Base-by-base conservation (phyloP, 2,888 invertebrate species). In the Hirudinaria manillensis region DNA sequence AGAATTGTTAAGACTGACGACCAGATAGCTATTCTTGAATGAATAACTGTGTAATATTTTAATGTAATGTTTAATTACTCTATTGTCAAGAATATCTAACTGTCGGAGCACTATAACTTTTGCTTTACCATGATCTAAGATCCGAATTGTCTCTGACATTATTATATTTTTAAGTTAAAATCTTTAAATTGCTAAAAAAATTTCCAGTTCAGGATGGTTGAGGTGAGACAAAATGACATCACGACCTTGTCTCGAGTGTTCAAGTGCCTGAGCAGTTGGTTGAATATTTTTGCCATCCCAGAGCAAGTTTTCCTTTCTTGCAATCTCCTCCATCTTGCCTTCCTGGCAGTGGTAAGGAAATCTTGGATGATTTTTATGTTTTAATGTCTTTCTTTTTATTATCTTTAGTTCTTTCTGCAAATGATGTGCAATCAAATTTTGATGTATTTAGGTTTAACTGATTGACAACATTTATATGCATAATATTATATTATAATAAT, bases 211-310 rank as follows among this genome's bases (percentile, higher is more conserved):
- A 89, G 91, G 81, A 92, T 92, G 82, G 86, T 92, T 78, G 89
- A 89, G 79, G 90, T 87, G 80, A 89, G 89, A 78, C 86, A 87
- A 27, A 89, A 89, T 77, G 91, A 91, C 83, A 75, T 79, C 4
- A 78, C 81, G 56, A 77, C 82, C 4, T 81, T 83, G 75, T 81
- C 80, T 36, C 91, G 91, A 84, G 90, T 92, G 38, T 87, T 94
- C 74, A 89, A 91, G 80, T 96, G 95, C 85, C 91, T 94, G 84
- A 92, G 92, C 0, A 93, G 94, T 13, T 97, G 96, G 95, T 89
- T 95, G 80, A 90, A 90, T 75, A 90, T 94, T 19, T 90, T 90
- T 81, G 92, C 92, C 21, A 89, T 95, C 79, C 89, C 91, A 53
- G 88, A 94, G 74, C 88, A 90, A 75, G 89, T 90, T 77, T 88